Evolutionary conservation across 2,113 vertebrate species (phyloP).

Genomic region (Dipodomys merriami): DNA sequence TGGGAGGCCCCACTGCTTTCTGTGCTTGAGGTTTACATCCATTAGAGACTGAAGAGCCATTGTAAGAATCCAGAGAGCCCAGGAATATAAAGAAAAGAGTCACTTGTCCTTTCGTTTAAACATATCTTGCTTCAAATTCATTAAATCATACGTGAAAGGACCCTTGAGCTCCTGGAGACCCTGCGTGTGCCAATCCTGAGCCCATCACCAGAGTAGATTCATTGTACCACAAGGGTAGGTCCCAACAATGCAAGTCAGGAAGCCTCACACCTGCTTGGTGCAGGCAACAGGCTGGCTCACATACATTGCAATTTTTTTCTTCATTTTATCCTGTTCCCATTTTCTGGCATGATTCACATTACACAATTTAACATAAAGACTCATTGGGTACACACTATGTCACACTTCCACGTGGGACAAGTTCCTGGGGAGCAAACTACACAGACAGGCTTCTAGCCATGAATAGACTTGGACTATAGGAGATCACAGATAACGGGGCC

Average conservation of each 20-base stretch:
- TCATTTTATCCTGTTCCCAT: not conserved
- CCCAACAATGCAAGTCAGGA: fast-evolving
- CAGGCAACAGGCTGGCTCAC: not conserved
- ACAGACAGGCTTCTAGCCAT: not conserved
- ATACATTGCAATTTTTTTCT: not conserved
- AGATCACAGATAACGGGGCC: not conserved
- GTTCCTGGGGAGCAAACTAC: not conserved
- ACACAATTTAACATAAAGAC: not conserved
- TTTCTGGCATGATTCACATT: not conserved
- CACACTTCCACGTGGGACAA: not conserved
- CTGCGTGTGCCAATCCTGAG: not conserved
- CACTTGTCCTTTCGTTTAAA: not conserved
- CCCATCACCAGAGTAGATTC: not conserved
- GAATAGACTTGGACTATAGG: no score
- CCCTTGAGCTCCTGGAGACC: not conserved
- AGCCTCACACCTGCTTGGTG: not conserved
- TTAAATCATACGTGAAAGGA: not conserved
- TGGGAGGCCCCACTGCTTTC: not conserved
- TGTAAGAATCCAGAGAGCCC: not conserved
- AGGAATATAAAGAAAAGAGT: not conserved
- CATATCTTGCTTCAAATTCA: conserved; percentile 25
- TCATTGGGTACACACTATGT: not conserved
- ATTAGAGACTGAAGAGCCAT: not conserved
- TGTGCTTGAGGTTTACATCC: not conserved
- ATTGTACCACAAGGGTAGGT: not conserved